These are phyloP conservation scores for Tachystola acroxantha DNA, from an alignment of 2,888 invertebrate species.

Conservation along the genomic window DNA sequence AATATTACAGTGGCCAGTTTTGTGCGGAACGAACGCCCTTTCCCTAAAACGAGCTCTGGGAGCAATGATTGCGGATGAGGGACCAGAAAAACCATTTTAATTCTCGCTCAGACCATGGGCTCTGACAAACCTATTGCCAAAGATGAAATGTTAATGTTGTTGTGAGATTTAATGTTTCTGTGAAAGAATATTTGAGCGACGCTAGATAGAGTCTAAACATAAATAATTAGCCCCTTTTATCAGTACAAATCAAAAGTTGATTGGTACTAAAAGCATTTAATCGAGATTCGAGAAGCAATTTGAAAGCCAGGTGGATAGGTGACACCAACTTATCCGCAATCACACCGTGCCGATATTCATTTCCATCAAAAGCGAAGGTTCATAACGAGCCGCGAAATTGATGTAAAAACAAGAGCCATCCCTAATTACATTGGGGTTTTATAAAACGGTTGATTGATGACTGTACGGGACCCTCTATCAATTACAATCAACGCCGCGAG, in stretches of 20 bases:
- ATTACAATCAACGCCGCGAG: slow-evolving; percentile 32
- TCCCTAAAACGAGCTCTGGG: slow-evolving; percentile 25
- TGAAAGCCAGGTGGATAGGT: no score
- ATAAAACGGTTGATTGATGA: slow-evolving; percentile 44
- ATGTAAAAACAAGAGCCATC: slow-evolving; percentile 23
- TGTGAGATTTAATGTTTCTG: no score
- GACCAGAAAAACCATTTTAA: slow-evolving; percentile 7
- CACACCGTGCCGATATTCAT: slow-evolving; percentile 5
- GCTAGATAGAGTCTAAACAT: no score
- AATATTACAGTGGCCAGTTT: slow-evolving; percentile 40
- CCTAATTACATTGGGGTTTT: slow-evolving; percentile 32
- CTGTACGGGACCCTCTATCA: slow-evolving; percentile 30
- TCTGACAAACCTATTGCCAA: no score
- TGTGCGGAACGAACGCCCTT: slow-evolving; percentile 28
- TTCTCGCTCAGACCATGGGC: no score
- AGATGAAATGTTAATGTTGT: no score
- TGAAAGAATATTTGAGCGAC: no score
- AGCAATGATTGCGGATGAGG: slow-evolving; percentile 15
- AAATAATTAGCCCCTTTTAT: no score
- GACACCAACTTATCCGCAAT: no score
- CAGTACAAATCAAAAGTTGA: no score
- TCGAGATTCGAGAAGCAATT: no score
- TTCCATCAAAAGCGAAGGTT: slow-evolving; percentile 16
- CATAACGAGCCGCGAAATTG: slow-evolving; percentile 8
- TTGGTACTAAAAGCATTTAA: no score